Conservation (phyloP, 2,797 vertebrate genomes). For the Champsocephalus gunnari region DNA sequence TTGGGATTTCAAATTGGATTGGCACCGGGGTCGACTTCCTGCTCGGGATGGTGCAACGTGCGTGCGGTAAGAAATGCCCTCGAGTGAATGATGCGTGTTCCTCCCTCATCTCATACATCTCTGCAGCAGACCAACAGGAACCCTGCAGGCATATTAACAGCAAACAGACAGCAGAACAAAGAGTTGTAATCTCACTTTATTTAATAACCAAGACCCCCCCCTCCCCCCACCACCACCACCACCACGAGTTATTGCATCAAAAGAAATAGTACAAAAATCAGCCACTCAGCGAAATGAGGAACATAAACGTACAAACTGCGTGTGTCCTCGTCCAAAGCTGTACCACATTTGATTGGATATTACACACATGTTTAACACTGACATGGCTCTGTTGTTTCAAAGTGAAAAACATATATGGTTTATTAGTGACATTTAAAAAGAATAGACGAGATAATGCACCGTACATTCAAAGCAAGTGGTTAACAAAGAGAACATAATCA, state of each 20-base stretch:
- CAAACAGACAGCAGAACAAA: not conserved
- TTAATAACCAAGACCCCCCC: slow-evolving; percentile 62
- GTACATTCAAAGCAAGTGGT: slow-evolving; percentile 46
- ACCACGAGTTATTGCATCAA: slow-evolving; percentile 40
- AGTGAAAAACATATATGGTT: not conserved
- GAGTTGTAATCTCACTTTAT: slow-evolving; percentile 62
- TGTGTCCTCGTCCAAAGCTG: slow-evolving; percentile 23
- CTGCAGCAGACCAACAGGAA: not conserved
- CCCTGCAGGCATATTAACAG: not conserved
- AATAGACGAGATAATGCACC: slow-evolving; percentile 29
- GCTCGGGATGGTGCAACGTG: not conserved
- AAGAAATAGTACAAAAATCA: slow-evolving; percentile 57
- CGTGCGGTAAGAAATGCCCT: not conserved
- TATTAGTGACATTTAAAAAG: slow-evolving; percentile 19
- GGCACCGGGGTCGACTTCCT: slow-evolving; percentile 2
- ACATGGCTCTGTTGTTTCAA: slow-evolving; percentile 5
- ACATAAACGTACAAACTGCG: slow-evolving; percentile 26
- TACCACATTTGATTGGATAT: slow-evolving; percentile 17
- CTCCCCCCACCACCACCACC: slow-evolving; percentile 52
- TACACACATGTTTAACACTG: slow-evolving; percentile 43
- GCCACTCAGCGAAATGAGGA: slow-evolving; percentile 22
- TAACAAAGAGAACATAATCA: slow-evolving; percentile 46
- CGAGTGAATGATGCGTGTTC: not conserved
- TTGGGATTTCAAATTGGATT: slow-evolving; percentile 34
- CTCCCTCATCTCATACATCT: not conserved